Conservation (phyloP, 2,888 invertebrate species). For the Sarcophaga rosellei region DNA sequence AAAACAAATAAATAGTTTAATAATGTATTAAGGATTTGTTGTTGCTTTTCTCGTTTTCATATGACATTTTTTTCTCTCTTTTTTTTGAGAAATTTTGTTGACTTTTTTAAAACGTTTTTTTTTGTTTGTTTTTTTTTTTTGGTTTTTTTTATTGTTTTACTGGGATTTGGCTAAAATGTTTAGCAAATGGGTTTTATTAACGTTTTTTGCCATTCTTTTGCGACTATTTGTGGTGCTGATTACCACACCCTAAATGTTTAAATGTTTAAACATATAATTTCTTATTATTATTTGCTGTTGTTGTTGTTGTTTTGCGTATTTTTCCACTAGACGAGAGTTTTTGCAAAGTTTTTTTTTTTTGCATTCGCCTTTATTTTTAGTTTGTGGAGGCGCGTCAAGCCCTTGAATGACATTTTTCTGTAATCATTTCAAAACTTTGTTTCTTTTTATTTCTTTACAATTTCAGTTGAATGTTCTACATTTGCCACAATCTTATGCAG, state of each 20-base stretch:
- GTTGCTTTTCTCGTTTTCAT: background rate
- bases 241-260: constrained; percentile 48
- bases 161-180: constrained; percentile 2
- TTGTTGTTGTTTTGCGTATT: constrained; percentile 28
- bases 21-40: constrained; percentile 3
- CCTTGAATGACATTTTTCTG: constrained; percentile 69
- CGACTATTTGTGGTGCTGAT: background rate
- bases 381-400: constrained; percentile 68
- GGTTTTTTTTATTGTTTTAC: background rate
- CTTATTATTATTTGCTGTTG: background rate
- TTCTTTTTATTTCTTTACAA: constrained; percentile 19
- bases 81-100: background rate
- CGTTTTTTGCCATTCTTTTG: constrained; percentile 14
- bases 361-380: background rate
- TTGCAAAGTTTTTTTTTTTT: constrained; percentile 11
- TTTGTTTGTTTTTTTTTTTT: background rate
- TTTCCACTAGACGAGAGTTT: constrained; percentile 6
- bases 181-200: constrained; percentile 8
- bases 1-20: background rate
- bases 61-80: no score
- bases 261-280: constrained; percentile 36
- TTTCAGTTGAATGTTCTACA: constrained; percentile 29
- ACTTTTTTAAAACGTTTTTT: background rate
- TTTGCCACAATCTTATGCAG: background rate
- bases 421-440: constrained; percentile 58